Base-by-base conservation (phyloP, 2,113 vertebrate genomes). In the Chamaetylas fuelleborni region DNA sequence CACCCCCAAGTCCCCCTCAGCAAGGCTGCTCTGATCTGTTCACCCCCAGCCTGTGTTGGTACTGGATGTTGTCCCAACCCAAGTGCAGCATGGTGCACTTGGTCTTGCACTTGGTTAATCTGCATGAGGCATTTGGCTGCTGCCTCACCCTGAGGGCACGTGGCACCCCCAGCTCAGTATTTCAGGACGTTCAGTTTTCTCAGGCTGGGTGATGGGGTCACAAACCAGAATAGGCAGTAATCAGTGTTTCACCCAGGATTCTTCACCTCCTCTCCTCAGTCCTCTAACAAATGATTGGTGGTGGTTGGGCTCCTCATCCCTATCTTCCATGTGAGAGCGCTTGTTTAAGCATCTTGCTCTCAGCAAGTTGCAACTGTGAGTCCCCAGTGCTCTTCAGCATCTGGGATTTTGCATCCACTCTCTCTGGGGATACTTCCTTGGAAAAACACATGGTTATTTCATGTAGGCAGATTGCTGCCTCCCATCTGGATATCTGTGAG, bases 1-100 rank as follows among this genome's bases (percentile, higher is more conserved):
- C 47, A 61, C 1, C 29, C 45, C 3, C n/a, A 45, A 42, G 29
- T 11, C n/a, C 11, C 38, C 10, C 61, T 61, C 0, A 0, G 5
- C 54, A 53, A 38, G n/a, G 29, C n/a, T 67, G 24, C n/a, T 74
- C 53, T 51, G 0, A 6, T 25, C 67, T 66, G 15, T 11, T 38
- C 60, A 60, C 29, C 24, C 24, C n/a, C 47, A 54, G 16, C n/a
- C n/a, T 26, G 9, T 15, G 25, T 2, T 60, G 53, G 11, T 6
- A 18, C 6, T 0, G 1, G 45, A 11, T 16, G n/a, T 12, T 67
- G 24, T 17, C 14, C 53, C 38, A 60, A 0, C 13, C 10, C 38
- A n/a, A 19, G 28, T 8, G 19, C 61, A 81, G 61, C n/a, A 29
- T 61, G 0, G 1, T 29, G 61, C 54, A 33, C 61, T 26, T 14